phyloP scores from a whole-genome alignment of 2,113 vertebrate genomes.

The Elaphurus davidianus region DNA sequence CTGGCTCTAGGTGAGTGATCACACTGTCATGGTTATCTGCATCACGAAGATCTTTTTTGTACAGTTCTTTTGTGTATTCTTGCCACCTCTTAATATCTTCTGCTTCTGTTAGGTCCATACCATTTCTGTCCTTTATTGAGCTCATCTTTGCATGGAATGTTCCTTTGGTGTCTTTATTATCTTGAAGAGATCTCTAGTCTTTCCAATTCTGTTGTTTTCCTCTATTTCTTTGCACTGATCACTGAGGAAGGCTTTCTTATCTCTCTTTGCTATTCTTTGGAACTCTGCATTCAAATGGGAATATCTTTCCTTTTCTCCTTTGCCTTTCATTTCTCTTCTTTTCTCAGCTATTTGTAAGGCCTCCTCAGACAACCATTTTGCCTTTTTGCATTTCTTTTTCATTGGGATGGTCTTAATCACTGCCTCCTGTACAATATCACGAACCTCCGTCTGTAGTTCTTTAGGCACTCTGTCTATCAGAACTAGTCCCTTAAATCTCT shows the following conservation, averaged over 20 bases:
- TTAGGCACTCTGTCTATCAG: not conserved
- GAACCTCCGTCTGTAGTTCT: not conserved
- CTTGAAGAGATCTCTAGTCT: not conserved
- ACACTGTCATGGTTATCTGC: not conserved
- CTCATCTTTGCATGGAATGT: not conserved
- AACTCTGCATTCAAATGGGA: not conserved
- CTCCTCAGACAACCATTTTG: not conserved
- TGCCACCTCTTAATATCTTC: not conserved
- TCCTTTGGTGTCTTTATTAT: not conserved
- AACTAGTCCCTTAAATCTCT: not conserved
- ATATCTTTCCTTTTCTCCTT: not conserved
- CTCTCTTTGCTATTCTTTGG: not conserved
- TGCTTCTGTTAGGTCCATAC: not conserved
- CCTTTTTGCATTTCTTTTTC: not conserved
- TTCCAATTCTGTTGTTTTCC: not conserved
- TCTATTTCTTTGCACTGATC: not conserved
- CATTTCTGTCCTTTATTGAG: not conserved
- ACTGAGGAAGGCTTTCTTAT: not conserved
- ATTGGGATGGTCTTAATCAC: not conserved
- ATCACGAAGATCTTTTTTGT: not conserved
- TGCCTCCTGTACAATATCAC: not conserved
- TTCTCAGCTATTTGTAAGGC: not conserved
- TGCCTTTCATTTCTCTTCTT: not conserved
- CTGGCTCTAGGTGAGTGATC: not conserved
- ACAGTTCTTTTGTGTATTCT: not conserved